Evolutionary conservation across 64 coral and sea anemone genomes (phyloP).

Genomic region (Dendronephthya gigantea): DNA sequence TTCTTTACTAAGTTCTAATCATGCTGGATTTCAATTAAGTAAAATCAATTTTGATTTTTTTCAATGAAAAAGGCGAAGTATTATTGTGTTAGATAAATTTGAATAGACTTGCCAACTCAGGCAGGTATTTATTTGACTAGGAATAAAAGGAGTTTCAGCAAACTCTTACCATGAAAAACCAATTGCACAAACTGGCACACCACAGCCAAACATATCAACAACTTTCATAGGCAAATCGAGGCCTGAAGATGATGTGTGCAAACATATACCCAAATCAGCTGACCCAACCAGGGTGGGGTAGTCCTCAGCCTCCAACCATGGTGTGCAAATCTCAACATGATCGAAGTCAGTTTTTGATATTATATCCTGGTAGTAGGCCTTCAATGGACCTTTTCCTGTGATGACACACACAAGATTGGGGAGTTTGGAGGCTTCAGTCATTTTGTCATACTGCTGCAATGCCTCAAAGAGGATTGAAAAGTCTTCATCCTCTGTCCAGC

Average conservation of each 20-base stretch:
- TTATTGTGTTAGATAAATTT: too few species aligned
- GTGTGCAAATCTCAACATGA: conserved; percentile 67
- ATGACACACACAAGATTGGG: conserved; percentile 78
- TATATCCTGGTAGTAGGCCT: conserved; percentile 58
- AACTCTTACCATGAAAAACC: conserved; percentile 76
- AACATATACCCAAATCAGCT: conserved; percentile 83
- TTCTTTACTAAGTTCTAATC: too few species aligned
- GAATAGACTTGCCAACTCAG: too few species aligned
- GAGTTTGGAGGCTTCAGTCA: conserved; percentile 37
- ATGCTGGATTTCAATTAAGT: too few species aligned
- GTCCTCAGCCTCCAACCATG: conserved; percentile 88
- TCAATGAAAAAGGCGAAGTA: too few species aligned
- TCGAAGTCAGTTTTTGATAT: conserved; percentile 60
- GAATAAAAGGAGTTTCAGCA: too few species aligned
- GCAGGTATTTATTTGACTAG: too few species aligned
- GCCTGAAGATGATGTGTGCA: conserved; percentile 93
- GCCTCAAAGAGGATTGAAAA: conserved; percentile 81
- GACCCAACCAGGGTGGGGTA: conserved; percentile 75
- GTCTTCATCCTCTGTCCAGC: conserved; percentile 99
- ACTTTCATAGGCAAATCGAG: conserved; percentile 98
- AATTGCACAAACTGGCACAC: conserved; percentile 91
- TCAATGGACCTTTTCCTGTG: conserved; percentile 80
- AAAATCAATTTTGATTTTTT: too few species aligned
- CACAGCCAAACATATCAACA: conserved; percentile 99
- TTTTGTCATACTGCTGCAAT: conserved; percentile 66